A percentile compares a stretch with the other conserved stretches of the same genome.
These are phyloP conservation scores for Sebastes taczanowskii DNA, from an alignment of 2,797 vertebrate genomes.

Conservation along the genomic window DNA sequence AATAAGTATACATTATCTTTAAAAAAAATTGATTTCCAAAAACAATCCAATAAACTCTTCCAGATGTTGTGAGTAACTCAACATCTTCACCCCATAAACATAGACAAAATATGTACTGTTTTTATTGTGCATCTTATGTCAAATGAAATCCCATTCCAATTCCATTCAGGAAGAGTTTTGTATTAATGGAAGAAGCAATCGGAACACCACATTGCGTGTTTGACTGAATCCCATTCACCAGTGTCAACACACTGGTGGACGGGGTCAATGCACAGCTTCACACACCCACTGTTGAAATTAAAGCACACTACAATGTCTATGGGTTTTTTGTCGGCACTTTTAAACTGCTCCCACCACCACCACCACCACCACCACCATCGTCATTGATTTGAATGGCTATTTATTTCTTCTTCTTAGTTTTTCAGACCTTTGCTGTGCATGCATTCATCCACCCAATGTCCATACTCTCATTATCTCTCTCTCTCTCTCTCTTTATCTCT, in stretches of 20 bases:
- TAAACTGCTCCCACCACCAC: constrained; percentile 20
- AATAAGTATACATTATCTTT: not conserved
- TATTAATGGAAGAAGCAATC: constrained; percentile 28
- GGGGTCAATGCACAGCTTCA: constrained; percentile 75
- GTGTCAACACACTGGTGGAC: constrained; percentile 53
- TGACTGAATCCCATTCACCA: constrained; percentile 56
- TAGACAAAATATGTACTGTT: not conserved
- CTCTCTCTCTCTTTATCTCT: not conserved
- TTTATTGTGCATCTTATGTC: not conserved
- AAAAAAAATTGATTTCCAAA: not conserved
- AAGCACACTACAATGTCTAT: constrained; percentile 64
- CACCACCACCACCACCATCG: not conserved
- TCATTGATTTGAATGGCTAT: constrained; percentile 25
- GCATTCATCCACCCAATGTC: constrained; percentile 27
- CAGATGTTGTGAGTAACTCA: not conserved
- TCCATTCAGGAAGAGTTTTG: not conserved
- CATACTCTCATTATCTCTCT: not conserved
- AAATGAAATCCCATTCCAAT: constrained; percentile 7
- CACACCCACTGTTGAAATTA: constrained; percentile 70
- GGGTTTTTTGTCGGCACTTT: constrained; percentile 66
- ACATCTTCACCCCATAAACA: not conserved
- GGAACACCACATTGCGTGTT: constrained; percentile 34
- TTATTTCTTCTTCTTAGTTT: constrained; percentile 34
- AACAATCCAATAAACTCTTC: not conserved
- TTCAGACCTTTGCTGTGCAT: constrained; percentile 51